Base-by-base conservation (phyloP, 2,113 vertebrate genomes). In the Hippoglossus stenolepis region DNA sequence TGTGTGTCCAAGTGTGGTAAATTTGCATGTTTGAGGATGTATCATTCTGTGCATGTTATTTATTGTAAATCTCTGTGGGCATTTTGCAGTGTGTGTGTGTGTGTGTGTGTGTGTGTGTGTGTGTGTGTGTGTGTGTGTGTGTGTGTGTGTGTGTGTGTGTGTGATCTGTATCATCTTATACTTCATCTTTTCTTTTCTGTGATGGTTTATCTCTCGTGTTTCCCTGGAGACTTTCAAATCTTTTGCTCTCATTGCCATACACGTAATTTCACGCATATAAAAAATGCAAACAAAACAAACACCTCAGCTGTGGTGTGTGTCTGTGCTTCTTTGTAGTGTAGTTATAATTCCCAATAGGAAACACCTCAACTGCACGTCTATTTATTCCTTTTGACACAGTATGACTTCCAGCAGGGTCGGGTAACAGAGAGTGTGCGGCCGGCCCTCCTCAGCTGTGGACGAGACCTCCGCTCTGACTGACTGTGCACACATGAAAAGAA, bases 341-440 rank as follows among this genome's bases (percentile, higher is more conserved):
- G 76, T 67, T 79, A 80, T 84, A 76, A 71, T 59, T 86, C 85
- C 84, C 80, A 87, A 79, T 70, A 90, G 90, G 90, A 93, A 94
- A 91, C 91, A 93, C 90, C 83, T 92, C 62, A 73, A 90, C 78
- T 90, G 77, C 84, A 87, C 82, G 82, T 71, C 72, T 80, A 81
- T 92, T 88, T 90, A 90, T 80, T 77, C 79, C 73, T 78, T 90
- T 90, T 92, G 83, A 90, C 66, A 70, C 68, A 28, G 31, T 82
- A 17, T 69, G 76, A 89, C 90, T 91, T 91, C 71, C 72, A 81
- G 77, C 9, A 53, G 80, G 85, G 11, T 94, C 77, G 3, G 72
- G 80, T 94, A 94, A 85, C 94, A 5, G n/a, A 79, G 75, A 79
- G 84, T 65, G 43, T 82, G 83, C 75, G 40, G 76, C 65, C 63